Conservation (phyloP, 1,140 invertebrate genomes). For the Leptinotarsa defecta region DNA sequence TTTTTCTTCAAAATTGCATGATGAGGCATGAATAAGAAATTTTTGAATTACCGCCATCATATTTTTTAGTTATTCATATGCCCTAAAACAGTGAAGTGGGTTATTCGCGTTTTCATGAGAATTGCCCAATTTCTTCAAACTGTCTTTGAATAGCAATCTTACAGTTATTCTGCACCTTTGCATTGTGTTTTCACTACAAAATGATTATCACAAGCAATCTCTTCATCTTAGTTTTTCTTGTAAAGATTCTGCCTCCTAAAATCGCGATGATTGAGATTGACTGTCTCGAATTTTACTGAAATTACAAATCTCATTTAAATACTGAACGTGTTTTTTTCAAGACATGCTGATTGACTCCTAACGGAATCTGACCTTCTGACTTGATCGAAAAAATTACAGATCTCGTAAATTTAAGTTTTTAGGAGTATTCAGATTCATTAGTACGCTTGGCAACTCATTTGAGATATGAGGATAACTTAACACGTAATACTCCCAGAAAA, state of each 20-base stretch:
- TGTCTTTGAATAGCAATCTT: conserved; percentile 24
- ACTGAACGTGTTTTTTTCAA: neutral
- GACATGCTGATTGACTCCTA: neutral
- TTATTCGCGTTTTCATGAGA: neutral
- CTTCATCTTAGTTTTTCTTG: neutral
- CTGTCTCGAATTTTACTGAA: neutral
- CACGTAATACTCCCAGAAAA: neutral
- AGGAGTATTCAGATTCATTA: neutral
- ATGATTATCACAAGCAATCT: conserved; percentile 15
- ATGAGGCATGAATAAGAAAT: conserved; percentile 50
- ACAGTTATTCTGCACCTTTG: neutral
- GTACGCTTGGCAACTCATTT: neutral
- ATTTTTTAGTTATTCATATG: neutral
- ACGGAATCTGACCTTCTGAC: neutral
- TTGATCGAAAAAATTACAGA: neutral
- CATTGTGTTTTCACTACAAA: neutral
- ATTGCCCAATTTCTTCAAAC: neutral
- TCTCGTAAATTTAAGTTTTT: neutral
- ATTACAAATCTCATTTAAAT: neutral
- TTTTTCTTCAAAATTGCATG: conserved; percentile 48
- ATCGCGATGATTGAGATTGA: neutral
- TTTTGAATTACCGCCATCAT: neutral
- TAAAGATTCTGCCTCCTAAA: neutral
- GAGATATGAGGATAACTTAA: neutral
- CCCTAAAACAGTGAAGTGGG: neutral